phyloP scores from a whole-genome alignment of 2,888 invertebrate species.

The Ophion costatus region DNA sequence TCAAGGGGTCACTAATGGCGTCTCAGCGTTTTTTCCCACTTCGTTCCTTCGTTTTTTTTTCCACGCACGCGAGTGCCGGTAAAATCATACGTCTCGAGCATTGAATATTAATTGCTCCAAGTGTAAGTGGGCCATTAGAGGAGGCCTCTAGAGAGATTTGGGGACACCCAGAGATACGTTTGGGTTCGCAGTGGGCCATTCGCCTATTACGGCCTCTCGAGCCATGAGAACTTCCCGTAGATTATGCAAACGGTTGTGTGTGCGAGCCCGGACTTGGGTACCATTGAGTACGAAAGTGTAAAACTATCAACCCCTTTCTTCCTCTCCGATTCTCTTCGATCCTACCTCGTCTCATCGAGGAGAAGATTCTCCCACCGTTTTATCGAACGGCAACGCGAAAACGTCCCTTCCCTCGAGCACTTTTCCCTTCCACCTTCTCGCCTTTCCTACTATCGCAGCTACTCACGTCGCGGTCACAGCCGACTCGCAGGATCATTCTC shows the following conservation, averaged over 20 bases:
- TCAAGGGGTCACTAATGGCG: slow-evolving; percentile 9
- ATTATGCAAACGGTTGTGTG: not conserved
- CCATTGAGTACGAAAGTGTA: not conserved
- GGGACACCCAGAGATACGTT: not conserved
- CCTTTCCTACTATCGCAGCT: slow-evolving; percentile 38
- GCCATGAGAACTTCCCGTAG: not conserved
- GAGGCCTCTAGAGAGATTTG: not conserved
- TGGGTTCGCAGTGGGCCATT: not conserved
- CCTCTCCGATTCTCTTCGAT: slow-evolving; percentile 19
- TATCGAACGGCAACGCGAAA: slow-evolving; percentile 4
- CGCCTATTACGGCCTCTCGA: not conserved
- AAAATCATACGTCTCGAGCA: not conserved
- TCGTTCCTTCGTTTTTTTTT: not conserved
- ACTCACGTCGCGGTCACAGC: slow-evolving; percentile 17
- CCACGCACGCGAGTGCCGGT: not conserved
- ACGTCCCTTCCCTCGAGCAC: slow-evolving; percentile 27
- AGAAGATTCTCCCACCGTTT: slow-evolving; percentile 43
- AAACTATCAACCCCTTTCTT: slow-evolving; percentile 50
- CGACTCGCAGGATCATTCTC: slow-evolving; percentile 72
- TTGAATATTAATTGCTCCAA: not conserved
- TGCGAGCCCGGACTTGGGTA: not conserved
- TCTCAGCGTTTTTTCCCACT: not conserved
- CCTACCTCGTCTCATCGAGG: not conserved
- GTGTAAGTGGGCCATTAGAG: slow-evolving; percentile 8
- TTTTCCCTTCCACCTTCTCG: slow-evolving; percentile 36